Evolutionary conservation across 1,140 invertebrate genomes (phyloP), one percentile per base, ranked within the genome.

Genomic region (Solenopsis invicta): DNA sequence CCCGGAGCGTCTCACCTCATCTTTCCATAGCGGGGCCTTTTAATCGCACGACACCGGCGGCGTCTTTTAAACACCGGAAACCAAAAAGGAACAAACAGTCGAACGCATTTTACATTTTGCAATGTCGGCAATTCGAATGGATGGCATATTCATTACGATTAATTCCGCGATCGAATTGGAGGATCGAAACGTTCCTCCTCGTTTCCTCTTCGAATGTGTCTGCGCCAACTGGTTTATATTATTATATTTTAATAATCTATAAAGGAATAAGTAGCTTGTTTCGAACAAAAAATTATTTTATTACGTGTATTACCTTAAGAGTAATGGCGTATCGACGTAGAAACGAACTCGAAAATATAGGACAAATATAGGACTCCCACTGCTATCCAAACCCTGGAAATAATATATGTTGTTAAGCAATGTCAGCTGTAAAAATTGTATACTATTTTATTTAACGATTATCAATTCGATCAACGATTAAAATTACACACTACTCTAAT

Each of bases 321-420:
- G 96, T 87, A 97, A 96, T 67, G 98, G 97, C 92, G 97, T 98
- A 95, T 99, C 98, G 86, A 99, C 97, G 95, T 99, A 99, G 95
- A 98, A 99, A 94, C 99, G 98, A 90, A 99, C 98, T 89, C 98
- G 97, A 94, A 99, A 98, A 94, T 99, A 97, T 93, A 99, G 97
- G 91, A 98, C 98, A 91, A 99, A 96, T 37, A 99, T 96, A 64
- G 98, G 98, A 92, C 97, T 97, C 88, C 98, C 98, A 95, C 97
- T 98, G 94, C 97, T 98, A 95, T 99, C 98, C 94, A 98, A 96
- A 85, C 98, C 98, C 98, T 98, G 96, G 64, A 96, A 96, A 91
- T 92, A 85, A 94, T 21, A 75, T 21, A 48, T 41, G 8, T 41
- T 41, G 5, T 41, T 41, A 41, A 4, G 5, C 4, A 6, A 41